These are phyloP conservation scores for Oriolus oriolus DNA, from an alignment of 2,113 vertebrate species.

Conservation along the genomic window DNA sequence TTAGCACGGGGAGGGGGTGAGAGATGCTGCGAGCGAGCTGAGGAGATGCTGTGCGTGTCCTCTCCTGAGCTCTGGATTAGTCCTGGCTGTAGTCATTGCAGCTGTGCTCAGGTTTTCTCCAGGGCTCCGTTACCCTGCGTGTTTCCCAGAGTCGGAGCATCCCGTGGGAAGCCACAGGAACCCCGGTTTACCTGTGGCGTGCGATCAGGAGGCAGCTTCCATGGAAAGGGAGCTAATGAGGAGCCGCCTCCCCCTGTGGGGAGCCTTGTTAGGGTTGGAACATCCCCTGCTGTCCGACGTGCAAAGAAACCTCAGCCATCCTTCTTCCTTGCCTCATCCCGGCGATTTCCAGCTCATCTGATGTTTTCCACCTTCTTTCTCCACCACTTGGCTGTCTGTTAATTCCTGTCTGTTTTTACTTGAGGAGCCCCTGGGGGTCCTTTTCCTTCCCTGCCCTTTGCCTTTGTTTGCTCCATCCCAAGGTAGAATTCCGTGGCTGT, in stretches of 20 bases:
- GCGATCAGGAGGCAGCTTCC: neutral
- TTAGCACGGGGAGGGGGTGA: neutral
- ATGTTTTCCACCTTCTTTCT: neutral
- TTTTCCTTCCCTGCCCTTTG: neutral
- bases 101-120: neutral
- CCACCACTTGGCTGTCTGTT: neutral
- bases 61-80: neutral
- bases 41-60: neutral
- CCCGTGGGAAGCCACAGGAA: rapidly evolving
- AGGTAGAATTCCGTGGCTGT: neutral
- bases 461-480: neutral
- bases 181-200: rapidly evolving
- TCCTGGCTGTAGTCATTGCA: neutral
- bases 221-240: neutral
- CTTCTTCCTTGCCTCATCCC: neutral
- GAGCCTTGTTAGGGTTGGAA: neutral
- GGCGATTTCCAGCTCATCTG: neutral
- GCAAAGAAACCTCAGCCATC: neutral
- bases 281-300: rapidly evolving
- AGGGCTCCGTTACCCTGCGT: neutral
- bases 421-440: neutral
- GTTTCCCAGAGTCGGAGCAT: neutral
- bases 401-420: neutral
- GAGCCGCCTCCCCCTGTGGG: neutral
- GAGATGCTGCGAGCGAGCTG: neutral